These are phyloP conservation scores for Podarcis siculus DNA, from an alignment of 2,797 vertebrate species.

Conservation along the genomic window DNA sequence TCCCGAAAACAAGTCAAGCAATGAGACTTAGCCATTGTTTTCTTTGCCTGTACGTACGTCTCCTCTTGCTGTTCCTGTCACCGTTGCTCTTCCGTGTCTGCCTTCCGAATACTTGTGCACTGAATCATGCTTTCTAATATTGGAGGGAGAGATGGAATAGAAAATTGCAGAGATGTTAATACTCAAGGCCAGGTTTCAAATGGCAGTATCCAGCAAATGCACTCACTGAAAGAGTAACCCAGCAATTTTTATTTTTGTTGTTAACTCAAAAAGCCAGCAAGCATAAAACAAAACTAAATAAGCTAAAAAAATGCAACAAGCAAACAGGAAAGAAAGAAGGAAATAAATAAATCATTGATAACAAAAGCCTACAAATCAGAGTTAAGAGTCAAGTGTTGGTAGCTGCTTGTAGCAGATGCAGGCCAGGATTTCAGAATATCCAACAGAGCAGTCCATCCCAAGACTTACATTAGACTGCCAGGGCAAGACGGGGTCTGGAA, in stretches of 20 bases:
- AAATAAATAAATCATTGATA: neutral
- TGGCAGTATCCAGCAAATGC: neutral
- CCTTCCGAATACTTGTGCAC: neutral
- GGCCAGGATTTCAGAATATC: neutral
- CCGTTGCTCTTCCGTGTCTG: conserved; percentile 12
- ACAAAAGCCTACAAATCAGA: neutral
- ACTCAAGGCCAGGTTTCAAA: neutral
- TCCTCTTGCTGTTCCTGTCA: neutral
- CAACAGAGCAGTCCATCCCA: neutral
- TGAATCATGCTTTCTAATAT: conserved; percentile 7
- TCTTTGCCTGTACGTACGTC: neutral
- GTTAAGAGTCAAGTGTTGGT: neutral
- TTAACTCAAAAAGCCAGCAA: neutral
- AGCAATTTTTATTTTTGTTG: neutral
- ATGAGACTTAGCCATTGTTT: conserved; percentile 2
- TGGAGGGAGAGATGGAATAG: neutral
- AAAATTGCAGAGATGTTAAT: neutral
- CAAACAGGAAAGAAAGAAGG: neutral
- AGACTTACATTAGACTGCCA: neutral
- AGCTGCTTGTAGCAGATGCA: neutral
- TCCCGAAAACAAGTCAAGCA: conserved; percentile 7
- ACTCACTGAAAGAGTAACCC: neutral
- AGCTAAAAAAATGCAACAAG: neutral
- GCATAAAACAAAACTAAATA: neutral
- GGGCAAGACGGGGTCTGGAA: neutral